Percentiles rank a stretch among this genome's conserved stretches.
These are phyloP conservation scores for Hozukius guyotensis DNA, from an alignment of 2,797 vertebrate species.

Conservation along the genomic window DNA sequence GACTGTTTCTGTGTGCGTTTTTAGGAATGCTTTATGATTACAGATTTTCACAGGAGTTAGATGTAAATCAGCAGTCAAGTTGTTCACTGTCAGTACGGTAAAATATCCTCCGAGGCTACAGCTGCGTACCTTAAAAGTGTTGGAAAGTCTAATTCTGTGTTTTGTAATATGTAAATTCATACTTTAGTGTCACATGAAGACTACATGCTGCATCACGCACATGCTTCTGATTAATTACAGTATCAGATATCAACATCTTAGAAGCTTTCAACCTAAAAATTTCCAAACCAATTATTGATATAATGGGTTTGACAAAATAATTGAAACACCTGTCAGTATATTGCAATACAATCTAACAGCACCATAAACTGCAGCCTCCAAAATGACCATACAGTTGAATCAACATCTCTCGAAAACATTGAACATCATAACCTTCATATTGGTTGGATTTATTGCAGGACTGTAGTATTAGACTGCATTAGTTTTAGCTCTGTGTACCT, in stretches of 20 bases:
- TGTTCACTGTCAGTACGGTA: background rate
- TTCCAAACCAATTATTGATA: background rate
- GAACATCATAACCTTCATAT: background rate
- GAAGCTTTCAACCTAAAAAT: background rate
- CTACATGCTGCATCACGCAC: background rate
- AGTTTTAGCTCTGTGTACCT: background rate
- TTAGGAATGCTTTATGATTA: background rate
- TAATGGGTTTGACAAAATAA: background rate
- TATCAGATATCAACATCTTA: background rate
- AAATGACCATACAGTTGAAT: background rate
- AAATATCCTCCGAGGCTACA: background rate
- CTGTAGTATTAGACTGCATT: background rate
- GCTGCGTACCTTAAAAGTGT: background rate
- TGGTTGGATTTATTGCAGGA: background rate
- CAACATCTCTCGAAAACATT: background rate
- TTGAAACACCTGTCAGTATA: background rate
- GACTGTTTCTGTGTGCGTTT: background rate
- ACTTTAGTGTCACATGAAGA: slow-evolving; percentile 1
- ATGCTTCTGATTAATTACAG: background rate
- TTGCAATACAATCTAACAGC: background rate
- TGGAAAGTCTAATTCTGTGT: background rate
- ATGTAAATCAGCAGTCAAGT: background rate
- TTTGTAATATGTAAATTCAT: background rate
- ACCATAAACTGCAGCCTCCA: background rate
- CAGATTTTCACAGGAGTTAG: background rate